A percentile compares a stretch with the other conserved stretches of the same genome.
phyloP scores from a whole-genome alignment of 2,797 vertebrate genomes.

The Enteromius mattozi region DNA sequence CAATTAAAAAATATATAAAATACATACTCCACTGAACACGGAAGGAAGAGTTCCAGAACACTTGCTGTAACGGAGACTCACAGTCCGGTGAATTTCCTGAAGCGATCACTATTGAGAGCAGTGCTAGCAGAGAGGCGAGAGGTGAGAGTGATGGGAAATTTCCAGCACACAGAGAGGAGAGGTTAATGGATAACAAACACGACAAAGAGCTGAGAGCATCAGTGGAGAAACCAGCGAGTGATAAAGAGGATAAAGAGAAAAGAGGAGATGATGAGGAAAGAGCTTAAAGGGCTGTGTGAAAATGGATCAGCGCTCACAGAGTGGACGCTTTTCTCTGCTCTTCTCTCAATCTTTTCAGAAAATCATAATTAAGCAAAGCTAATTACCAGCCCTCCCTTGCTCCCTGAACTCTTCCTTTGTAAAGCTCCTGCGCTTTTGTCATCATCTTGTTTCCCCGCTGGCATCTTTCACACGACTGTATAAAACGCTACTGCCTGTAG shows the following conservation, averaged over 20 bases:
- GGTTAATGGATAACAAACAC: slow-evolving; percentile 60
- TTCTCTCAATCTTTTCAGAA: slow-evolving; percentile 51
- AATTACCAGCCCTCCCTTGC: slow-evolving; percentile 34
- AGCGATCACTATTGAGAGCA: background rate
- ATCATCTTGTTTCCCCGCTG: slow-evolving; percentile 37
- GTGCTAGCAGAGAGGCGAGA: background rate
- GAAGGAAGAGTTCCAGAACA: background rate
- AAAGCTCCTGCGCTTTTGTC: slow-evolving; percentile 40
- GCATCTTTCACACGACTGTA: slow-evolving; percentile 26
- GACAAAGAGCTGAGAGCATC: slow-evolving; percentile 40
- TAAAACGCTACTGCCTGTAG: background rate
- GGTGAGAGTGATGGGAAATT: slow-evolving; percentile 37
- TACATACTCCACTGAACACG: background rate
- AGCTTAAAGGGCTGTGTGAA: slow-evolving; percentile 36
- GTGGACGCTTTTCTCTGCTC: slow-evolving; percentile 11
- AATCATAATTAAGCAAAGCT: slow-evolving; percentile 54
- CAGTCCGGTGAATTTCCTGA: background rate
- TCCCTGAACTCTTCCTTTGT: slow-evolving; percentile 26
- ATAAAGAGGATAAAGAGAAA: slow-evolving; percentile 42
- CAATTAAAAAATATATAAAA: too few relatives aligned
- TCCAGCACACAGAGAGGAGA: slow-evolving; percentile 31
- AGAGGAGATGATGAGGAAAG: slow-evolving; percentile 20
- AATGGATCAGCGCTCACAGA: slow-evolving; percentile 12
- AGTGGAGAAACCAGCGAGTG: slow-evolving; percentile 21
- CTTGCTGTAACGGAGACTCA: background rate